Evolutionary conservation across 2,888 invertebrate species (phyloP).

Genomic region (Stegophylla sp.): DNA sequence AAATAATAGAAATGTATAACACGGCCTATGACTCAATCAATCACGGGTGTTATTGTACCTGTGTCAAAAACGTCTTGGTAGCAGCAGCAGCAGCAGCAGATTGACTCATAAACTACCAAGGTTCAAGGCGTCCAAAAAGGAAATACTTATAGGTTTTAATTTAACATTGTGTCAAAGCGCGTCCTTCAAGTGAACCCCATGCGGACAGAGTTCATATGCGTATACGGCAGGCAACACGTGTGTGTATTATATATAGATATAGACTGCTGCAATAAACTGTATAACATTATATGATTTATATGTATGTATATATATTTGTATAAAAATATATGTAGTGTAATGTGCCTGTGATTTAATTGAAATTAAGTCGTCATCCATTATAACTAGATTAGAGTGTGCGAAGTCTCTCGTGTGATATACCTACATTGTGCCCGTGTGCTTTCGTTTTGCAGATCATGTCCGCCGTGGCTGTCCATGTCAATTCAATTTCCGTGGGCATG

Average conservation of each 20-base stretch:
- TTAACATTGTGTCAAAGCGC: conserved; percentile 35
- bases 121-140: conserved; percentile 56
- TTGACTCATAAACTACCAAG: conserved; percentile 52
- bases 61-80: conserved; percentile 41
- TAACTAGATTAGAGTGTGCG: conserved; percentile 30
- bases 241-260: too few relatives aligned
- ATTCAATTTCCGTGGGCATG: conserved; percentile 78
- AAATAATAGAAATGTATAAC: too few relatives aligned
- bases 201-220: conserved; percentile 35
- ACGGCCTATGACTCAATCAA: conserved; percentile 33
- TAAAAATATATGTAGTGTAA: not conserved
- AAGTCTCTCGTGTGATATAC: conserved; percentile 10
- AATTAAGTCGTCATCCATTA: conserved; percentile 43
- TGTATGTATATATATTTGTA: not conserved
- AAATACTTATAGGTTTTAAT: conserved; percentile 38
- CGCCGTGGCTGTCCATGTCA: conserved; percentile 76
- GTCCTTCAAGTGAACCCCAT: conserved; percentile 53
- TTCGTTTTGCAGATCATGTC: conserved; percentile 70
- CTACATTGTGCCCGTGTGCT: not conserved
- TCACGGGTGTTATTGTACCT: conserved; percentile 39
- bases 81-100: too few relatives aligned
- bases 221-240: not conserved
- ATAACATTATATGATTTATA: too few relatives aligned
- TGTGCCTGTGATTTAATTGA: conserved; percentile 25
- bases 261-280: too few relatives aligned